Evolutionary conservation across 2,888 invertebrate genomes (phyloP).

Genomic region (Epirrhoe tristata): DNA sequence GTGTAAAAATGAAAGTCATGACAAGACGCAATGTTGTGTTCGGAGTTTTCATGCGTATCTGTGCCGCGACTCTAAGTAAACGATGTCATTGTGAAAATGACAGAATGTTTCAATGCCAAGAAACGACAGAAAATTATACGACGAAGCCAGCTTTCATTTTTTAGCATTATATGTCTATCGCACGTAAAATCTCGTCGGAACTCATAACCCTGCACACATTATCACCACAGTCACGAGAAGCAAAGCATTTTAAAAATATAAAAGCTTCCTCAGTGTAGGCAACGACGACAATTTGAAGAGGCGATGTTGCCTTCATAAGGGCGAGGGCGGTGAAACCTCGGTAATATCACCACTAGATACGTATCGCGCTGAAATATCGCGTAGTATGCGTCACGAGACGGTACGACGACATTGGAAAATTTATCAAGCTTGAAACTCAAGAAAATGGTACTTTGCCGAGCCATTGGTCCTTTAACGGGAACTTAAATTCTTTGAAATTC

Average conservation of each 20-base stretch:
- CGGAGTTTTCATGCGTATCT: constrained; percentile 12
- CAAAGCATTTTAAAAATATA: constrained; percentile 23
- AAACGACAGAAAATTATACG: constrained; percentile 1
- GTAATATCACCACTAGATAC: constrained; percentile 44
- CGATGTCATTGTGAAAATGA: constrained; percentile 19
- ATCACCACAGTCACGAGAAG: constrained; percentile 23
- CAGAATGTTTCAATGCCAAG: constrained; percentile 15
- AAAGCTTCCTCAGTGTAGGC: constrained; percentile 28
- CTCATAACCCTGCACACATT: constrained; percentile 17
- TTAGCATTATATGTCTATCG: constrained; percentile 2
- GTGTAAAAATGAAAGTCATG: constrained; percentile 26
- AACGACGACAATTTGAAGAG: constrained; percentile 31
- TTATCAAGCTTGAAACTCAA: constrained; percentile 25
- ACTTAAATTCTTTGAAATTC: constrained; percentile 11
- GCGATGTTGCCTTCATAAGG: constrained; percentile 38
- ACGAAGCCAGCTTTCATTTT: not conserved
- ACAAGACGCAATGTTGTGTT: constrained; percentile 20
- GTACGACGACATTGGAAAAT: constrained; percentile 29
- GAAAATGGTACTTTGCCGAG: constrained; percentile 22
- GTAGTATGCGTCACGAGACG: constrained; percentile 33
- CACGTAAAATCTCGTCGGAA: constrained; percentile 11
- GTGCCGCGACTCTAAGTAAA: constrained; percentile 14
- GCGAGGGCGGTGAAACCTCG: constrained; percentile 40
- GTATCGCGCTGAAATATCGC: constrained; percentile 46
- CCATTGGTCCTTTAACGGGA: constrained; percentile 17